Evolutionary conservation across 2,888 invertebrate species (phyloP).

Genomic region (Dryocosmus kuriphilus): DNA sequence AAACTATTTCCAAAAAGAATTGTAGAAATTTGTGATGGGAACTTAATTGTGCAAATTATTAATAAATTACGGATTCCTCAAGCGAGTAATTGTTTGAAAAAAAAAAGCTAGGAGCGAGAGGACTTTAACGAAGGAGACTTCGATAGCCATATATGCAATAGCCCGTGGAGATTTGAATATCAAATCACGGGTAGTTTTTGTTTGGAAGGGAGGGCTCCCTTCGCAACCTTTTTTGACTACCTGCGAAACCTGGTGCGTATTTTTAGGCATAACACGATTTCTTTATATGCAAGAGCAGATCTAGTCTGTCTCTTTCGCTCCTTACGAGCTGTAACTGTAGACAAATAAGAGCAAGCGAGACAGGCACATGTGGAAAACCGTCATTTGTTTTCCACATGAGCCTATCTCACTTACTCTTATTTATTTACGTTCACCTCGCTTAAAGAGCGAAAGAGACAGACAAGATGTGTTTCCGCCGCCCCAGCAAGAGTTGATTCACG

Average conservation of each 20-base stretch:
- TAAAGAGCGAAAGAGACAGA: too few relatives aligned
- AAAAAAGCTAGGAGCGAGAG: conserved; percentile 44
- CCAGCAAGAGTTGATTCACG: conserved; percentile 27
- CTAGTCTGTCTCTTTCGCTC: too few relatives aligned
- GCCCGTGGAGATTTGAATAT: conserved; percentile 70
- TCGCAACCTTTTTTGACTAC: conserved; percentile 56
- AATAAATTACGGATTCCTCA: neutral
- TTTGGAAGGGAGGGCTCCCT: conserved; percentile 38
- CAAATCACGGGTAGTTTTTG: conserved; percentile 64
- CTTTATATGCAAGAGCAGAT: conserved; percentile 53
- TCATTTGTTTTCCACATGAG: too few relatives aligned
- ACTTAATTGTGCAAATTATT: neutral
- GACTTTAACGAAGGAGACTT: conserved; percentile 61
- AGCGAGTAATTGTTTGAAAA: neutral
- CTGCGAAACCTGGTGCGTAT: conserved; percentile 66
- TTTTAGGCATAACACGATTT: conserved; percentile 73
- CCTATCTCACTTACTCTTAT: too few relatives aligned
- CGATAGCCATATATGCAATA: conserved; percentile 61
- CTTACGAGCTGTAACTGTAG: too few relatives aligned
- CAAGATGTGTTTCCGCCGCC: too few relatives aligned
- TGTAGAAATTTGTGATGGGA: neutral
- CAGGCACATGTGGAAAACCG: too few relatives aligned
- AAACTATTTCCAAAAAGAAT: too few relatives aligned
- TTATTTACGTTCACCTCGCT: too few relatives aligned
- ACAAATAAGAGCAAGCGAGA: too few relatives aligned